Evolutionary conservation across 2,888 invertebrate genomes (phyloP).

Genomic region (Aspidiotus destructor): DNA sequence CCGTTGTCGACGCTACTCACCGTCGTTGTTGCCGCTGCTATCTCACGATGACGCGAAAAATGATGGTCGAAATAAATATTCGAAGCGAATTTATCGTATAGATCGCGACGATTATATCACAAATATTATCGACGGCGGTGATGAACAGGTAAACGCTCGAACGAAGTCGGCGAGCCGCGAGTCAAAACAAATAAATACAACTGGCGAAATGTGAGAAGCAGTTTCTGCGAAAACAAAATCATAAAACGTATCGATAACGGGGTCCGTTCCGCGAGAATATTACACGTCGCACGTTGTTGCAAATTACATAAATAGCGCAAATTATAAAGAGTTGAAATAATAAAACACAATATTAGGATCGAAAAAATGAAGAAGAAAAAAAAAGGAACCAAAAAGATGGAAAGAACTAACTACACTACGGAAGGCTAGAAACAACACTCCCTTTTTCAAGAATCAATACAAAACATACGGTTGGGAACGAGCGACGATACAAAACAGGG

Average conservation of each 20-base stretch:
- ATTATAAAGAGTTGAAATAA: conserved; percentile 18
- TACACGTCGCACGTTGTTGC: no score
- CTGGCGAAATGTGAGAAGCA: conserved; percentile 17
- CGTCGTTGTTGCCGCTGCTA: neutral
- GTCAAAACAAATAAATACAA: neutral
- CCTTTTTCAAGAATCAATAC: conserved; percentile 27
- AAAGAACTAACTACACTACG: conserved; percentile 30
- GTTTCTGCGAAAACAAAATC: conserved; percentile 24
- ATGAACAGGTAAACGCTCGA: neutral
- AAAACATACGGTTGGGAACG: conserved; percentile 22
- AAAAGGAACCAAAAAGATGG: conserved; percentile 12
- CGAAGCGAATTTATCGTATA: no score
- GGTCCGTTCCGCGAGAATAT: no score
- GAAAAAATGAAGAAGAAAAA: conserved; percentile 18
- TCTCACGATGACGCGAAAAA: no score
- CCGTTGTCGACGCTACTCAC: neutral
- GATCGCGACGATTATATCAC: neutral
- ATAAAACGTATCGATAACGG: conserved; percentile 11
- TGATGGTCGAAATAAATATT: no score
- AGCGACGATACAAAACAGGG: conserved; percentile 9
- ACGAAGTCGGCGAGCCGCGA: neutral
- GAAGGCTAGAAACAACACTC: conserved; percentile 31
- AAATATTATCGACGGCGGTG: neutral
- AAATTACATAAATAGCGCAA: conserved; percentile 20
- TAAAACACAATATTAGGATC: conserved; percentile 19